phyloP scores from a whole-genome alignment of 2,797 vertebrate genomes.

The Peromyscus eremicus region DNA sequence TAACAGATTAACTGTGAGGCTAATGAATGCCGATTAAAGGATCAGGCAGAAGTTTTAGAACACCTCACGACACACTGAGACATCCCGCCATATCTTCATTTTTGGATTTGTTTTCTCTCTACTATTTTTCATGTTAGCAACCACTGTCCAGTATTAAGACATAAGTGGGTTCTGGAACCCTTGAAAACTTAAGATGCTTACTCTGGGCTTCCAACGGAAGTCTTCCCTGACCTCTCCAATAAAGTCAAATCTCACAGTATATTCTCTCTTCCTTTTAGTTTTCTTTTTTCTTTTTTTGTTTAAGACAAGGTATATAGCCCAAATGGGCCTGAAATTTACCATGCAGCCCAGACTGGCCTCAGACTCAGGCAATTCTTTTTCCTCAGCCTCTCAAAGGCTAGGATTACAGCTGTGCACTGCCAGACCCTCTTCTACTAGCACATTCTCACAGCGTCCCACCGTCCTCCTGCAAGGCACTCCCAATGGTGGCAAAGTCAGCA shows the following conservation, averaged over 20 bases:
- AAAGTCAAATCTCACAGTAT: neutral
- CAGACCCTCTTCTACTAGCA: neutral
- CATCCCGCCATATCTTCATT: too few relatives aligned
- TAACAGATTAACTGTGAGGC: conserved; percentile 30
- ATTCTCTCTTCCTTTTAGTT: neutral
- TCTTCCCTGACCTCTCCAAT: neutral
- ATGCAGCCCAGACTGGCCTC: neutral
- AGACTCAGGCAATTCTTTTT: neutral
- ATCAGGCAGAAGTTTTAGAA: neutral
- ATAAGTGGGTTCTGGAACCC: neutral
- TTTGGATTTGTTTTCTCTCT: conserved; percentile 65
- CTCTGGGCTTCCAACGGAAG: neutral
- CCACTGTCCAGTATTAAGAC: conserved; percentile 41
- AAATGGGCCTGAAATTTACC: neutral
- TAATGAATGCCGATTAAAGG: conserved; percentile 62
- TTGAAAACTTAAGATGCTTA: conserved; percentile 18
- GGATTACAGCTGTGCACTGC: neutral
- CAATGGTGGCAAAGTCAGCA: neutral
- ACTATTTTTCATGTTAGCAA: conserved; percentile 33
- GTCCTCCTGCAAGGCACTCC: neutral
- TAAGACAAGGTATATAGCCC: neutral
- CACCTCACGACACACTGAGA: neutral
- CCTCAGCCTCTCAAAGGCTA: neutral
- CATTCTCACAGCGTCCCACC: accelerated
- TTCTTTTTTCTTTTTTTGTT: neutral